These are phyloP conservation scores for Scyliorhinus canicula DNA, from an alignment of 2,797 vertebrate species.

Conservation along the genomic window DNA sequence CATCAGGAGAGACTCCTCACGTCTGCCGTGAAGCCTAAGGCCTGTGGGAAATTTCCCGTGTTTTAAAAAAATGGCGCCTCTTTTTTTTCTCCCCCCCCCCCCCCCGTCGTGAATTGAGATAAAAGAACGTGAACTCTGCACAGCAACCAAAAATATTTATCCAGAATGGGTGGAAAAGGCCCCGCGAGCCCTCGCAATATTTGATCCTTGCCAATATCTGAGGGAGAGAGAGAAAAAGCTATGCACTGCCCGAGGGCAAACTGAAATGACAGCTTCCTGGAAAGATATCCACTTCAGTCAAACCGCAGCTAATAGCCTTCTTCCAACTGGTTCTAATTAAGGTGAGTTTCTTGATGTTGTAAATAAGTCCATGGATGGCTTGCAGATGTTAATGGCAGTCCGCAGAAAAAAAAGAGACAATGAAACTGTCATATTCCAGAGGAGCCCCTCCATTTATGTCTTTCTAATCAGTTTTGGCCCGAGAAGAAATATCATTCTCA, in stretches of 20 bases:
- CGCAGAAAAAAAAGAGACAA: background rate
- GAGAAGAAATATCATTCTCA: background rate
- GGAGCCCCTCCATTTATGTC: background rate
- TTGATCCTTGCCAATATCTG: conserved; percentile 17
- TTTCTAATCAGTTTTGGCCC: background rate
- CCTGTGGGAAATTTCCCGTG: background rate
- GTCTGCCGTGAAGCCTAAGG: background rate
- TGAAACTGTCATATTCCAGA: conserved; percentile 34
- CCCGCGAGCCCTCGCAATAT: background rate
- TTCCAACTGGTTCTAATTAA: conserved; percentile 34
- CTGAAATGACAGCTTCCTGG: conserved; percentile 34
- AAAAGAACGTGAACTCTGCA: background rate
- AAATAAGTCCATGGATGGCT: conserved; percentile 15
- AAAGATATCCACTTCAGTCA: conserved; percentile 36
- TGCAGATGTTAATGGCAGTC: conserved; percentile 5
- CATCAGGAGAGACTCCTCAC: background rate
- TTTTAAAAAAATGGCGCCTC: too few relatives aligned
- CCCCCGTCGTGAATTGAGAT: background rate
- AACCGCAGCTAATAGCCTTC: conserved; percentile 31
- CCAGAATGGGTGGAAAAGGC: conserved; percentile 26
- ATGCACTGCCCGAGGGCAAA: background rate
- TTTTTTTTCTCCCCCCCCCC: too few relatives aligned
- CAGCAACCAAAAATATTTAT: conserved; percentile 15
- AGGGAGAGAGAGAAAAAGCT: background rate
- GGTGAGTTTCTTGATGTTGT: conserved; percentile 28